These are phyloP conservation scores for Polydesmus complanatus DNA, from an alignment of 2,888 invertebrate genomes.

Conservation along the genomic window DNA sequence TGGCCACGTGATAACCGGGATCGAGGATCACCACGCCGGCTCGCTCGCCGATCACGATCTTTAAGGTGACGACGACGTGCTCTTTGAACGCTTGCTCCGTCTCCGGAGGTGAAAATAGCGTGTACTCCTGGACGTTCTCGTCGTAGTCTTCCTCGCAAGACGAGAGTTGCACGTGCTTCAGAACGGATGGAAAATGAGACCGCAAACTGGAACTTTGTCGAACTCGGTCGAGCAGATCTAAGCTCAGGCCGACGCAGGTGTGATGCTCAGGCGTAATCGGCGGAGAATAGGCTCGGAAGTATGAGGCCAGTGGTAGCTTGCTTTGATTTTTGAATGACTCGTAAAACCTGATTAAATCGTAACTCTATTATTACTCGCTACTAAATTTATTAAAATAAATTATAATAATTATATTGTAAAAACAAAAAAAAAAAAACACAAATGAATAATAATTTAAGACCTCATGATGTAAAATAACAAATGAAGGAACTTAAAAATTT, in stretches of 20 bases:
- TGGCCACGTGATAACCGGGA: slow-evolving; percentile 79
- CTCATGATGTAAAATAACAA: too few relatives aligned
- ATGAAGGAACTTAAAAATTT: too few relatives aligned
- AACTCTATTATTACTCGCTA: too few relatives aligned
- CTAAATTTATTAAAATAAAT: too few relatives aligned
- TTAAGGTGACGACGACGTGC: slow-evolving; percentile 65
- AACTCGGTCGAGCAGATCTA: slow-evolving; percentile 58
- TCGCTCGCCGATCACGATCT: slow-evolving; percentile 52
- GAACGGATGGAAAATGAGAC: slow-evolving; percentile 51
- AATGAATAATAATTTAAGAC: too few relatives aligned
- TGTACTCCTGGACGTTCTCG: slow-evolving; percentile 17
- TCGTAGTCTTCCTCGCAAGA: slow-evolving; percentile 65
- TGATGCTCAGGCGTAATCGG: slow-evolving; percentile 62
- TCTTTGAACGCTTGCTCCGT: slow-evolving; percentile 57
- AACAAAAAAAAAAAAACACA: too few relatives aligned
- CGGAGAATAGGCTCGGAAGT: slow-evolving; percentile 62
- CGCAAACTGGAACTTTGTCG: slow-evolving; percentile 37
- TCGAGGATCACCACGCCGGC: slow-evolving; percentile 66
- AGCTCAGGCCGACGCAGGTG: slow-evolving; percentile 77
- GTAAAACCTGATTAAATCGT: slow-evolving; percentile 41
- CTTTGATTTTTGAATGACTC: slow-evolving; percentile 42
- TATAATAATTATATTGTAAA: too few relatives aligned
- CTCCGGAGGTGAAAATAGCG: slow-evolving; percentile 19
- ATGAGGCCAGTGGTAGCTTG: slow-evolving; percentile 50
- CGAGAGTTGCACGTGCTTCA: slow-evolving; percentile 52